Base-by-base conservation (phyloP, 2,797 vertebrate species). In the Tokudaia tokunoshimensis region DNA sequence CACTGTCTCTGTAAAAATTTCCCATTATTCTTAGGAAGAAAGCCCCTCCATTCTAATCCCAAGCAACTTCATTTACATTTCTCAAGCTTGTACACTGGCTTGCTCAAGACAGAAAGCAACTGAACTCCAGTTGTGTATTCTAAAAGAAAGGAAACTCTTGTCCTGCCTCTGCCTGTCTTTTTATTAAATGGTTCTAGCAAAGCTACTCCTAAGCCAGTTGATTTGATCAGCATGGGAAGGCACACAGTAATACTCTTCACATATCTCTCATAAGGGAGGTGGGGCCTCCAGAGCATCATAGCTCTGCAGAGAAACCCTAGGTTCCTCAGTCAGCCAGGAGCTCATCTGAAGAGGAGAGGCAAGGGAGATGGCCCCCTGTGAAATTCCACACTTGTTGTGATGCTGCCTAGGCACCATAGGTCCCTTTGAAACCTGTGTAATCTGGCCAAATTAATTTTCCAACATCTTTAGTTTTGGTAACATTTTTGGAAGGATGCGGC, bases 81-180 rank as follows among this genome's bases (percentile, higher is more conserved):
- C 44, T 26, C 2, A 0, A 0, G 12, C 17, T 6, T 17, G 74
- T 11, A 1, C 4, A 24, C 14, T 22, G 1, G 3, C n/a, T 31
- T 0, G 15, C 61, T 31, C 3, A 37, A 22, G n/a, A 7, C 11
- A 3, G 19, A 1, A 44, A 9, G 31, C 1, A 24, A 8, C 70
- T n/a, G 31, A 4, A 14, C n/a, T 22, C 81, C 34, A 2, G 6
- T 24, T 0, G 3, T 0, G 1, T 2, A 31, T 37, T 3, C 0
- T 11, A 19, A 1, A 31, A 65, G 9, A 63, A 19, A 6, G 22
- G 79, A 10, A 9, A n/a, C 6, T 14, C 10, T 84, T 0, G 5
- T 1, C 2, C 47, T 2, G 15, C 37, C 55, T 26, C 10, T 2
- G 52, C 12, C 7, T 10, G 31, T 3, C 74, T 61, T 76, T 50